Evolutionary conservation across 1,140 invertebrate species (phyloP).

Genomic region (Conus betulinus): DNA sequence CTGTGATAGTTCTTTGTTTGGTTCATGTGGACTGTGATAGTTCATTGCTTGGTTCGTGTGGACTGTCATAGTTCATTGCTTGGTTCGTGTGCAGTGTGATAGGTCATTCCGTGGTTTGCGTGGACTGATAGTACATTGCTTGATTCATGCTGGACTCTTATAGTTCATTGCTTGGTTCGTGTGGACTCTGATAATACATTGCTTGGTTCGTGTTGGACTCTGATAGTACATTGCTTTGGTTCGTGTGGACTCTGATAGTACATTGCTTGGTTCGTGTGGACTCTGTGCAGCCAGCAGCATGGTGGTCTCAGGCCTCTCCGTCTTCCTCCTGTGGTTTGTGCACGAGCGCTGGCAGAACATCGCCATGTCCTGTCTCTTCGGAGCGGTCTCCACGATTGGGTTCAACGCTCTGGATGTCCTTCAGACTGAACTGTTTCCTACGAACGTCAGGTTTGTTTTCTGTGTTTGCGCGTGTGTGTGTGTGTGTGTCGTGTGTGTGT

Average conservation of each 20-base stretch:
- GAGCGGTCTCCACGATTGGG: slow-evolving; percentile 76
- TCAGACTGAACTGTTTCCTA: slow-evolving; percentile 77
- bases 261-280: background rate
- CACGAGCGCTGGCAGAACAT: slow-evolving; percentile 66
- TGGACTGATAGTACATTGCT: background rate
- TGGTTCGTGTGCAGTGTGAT: background rate
- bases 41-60: background rate
- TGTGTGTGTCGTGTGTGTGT: background rate
- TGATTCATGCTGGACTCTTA: background rate
- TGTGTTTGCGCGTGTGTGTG: background rate
- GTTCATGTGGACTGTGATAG: background rate
- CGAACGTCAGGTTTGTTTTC: slow-evolving; percentile 75
- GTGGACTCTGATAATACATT: background rate
- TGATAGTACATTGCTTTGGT: slow-evolving; percentile 5
- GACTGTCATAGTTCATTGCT: background rate
- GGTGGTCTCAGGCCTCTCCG: slow-evolving; percentile 75
- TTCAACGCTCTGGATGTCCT: slow-evolving; percentile 78
- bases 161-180: slow-evolving; percentile 13
- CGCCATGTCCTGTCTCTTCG: slow-evolving; percentile 75
- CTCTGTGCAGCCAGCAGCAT: slow-evolving; percentile 74
- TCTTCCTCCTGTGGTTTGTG: slow-evolving; percentile 77
- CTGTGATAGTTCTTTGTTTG: background rate
- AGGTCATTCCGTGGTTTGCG: no score
- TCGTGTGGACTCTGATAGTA: background rate
- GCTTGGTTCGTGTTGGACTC: background rate